phyloP scores from a whole-genome alignment of 1,140 invertebrate species.

The Dolichoris vasculosae region DNA sequence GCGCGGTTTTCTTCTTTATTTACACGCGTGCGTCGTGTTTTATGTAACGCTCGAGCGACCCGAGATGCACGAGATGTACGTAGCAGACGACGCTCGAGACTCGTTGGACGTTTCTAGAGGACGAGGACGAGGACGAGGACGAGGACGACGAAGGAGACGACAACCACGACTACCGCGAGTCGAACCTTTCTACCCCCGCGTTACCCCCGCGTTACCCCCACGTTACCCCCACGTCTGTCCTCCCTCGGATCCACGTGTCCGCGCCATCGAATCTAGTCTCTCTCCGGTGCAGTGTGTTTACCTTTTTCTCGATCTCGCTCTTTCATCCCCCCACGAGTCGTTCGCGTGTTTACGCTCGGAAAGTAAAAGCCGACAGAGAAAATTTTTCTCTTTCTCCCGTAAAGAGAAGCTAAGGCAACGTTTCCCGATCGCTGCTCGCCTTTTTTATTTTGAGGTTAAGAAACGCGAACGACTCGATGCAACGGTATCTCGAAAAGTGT shows the following conservation, averaged over 20 bases:
- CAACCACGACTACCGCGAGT: too few relatives aligned
- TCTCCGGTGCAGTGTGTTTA: not conserved
- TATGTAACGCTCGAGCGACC: constrained; percentile 20
- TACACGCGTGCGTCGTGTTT: constrained; percentile 8
- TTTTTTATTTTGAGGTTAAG: not conserved
- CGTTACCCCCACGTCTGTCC: not conserved
- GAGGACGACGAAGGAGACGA: too few relatives aligned
- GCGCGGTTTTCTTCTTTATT: constrained; percentile 12
- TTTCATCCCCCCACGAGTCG: too few relatives aligned
- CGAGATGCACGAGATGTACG: not conserved
- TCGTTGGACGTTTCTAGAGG: too few relatives aligned
- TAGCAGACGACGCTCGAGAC: constrained; percentile 49
- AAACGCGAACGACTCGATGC: not conserved
- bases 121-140: too few relatives aligned
- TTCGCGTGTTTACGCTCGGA: too few relatives aligned
- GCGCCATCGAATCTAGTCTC: not conserved
- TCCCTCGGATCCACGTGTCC: not conserved
- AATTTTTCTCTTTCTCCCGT: too few relatives aligned
- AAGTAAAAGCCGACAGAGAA: too few relatives aligned
- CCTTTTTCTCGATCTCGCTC: not conserved
- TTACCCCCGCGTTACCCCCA: too few relatives aligned
- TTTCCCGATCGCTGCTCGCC: not conserved
- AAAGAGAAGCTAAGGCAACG: too few relatives aligned
- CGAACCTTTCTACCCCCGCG: too few relatives aligned
- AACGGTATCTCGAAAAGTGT: not conserved